Evolutionary conservation across 2,888 invertebrate species (phyloP).

Genomic region (Bugulina stolonifera): DNA sequence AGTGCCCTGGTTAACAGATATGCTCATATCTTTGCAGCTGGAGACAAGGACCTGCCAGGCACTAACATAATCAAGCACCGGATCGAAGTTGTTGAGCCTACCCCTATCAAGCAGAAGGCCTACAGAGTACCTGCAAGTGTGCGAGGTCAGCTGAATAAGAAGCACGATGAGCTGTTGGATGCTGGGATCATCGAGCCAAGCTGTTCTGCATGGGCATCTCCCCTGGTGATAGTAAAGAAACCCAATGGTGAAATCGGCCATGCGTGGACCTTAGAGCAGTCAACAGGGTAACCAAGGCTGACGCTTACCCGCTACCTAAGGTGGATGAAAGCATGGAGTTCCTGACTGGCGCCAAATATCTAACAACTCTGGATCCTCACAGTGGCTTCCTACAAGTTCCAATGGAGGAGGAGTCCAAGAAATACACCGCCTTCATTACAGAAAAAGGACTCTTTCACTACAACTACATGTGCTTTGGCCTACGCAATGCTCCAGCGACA

Average conservation of each 20-base stretch:
- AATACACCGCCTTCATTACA: background rate
- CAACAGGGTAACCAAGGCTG: too few relatives aligned
- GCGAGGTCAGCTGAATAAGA: background rate
- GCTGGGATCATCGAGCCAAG: too few relatives aligned
- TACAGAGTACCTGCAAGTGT: background rate
- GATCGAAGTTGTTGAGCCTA: too few relatives aligned
- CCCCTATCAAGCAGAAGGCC: too few relatives aligned
- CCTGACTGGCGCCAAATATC: background rate
- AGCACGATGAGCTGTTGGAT: background rate
- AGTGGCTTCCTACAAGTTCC: background rate
- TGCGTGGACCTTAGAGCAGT: too few relatives aligned
- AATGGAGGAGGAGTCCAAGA: background rate
- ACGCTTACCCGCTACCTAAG: too few relatives aligned
- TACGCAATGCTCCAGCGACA: background rate
- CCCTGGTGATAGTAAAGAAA: background rate
- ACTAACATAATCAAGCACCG: too few relatives aligned
- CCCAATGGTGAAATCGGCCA: background rate
- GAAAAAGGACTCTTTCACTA: background rate
- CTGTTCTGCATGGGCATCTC: background rate
- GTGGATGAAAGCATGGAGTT: background rate
- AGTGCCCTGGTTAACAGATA: background rate
- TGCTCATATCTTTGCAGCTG: background rate
- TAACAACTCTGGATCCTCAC: too few relatives aligned
- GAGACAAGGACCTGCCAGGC: background rate
- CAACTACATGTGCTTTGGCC: background rate